Evolutionary conservation across 1,140 invertebrate genomes (phyloP).

Genomic region (Rhopalosiphum padi): DNA sequence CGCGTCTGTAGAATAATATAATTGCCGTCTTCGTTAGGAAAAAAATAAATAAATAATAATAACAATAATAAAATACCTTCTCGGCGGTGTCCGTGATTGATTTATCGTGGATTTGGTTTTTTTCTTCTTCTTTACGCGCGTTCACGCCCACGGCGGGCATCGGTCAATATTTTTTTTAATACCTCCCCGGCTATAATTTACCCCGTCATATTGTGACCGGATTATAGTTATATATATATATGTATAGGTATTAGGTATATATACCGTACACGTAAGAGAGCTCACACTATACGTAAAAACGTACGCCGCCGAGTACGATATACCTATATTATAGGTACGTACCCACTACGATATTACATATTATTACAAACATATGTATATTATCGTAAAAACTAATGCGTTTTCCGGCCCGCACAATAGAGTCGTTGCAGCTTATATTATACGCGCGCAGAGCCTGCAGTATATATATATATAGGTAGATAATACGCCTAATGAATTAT

Average conservation of each 20-base stretch:
- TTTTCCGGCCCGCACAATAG: constrained; percentile 49
- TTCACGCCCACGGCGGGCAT: constrained; percentile 50
- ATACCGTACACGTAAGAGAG: not conserved
- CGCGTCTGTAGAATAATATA: not conserved
- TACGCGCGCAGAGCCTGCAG: not conserved
- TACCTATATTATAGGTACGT: not conserved
- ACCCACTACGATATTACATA: constrained; percentile 12
- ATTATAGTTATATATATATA: not conserved
- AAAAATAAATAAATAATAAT: not conserved
- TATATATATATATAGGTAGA: not conserved
- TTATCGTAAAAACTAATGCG: constrained; percentile 33
- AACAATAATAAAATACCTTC: constrained; percentile 34
- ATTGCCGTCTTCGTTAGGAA: constrained; percentile 49
- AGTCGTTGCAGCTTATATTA: constrained; percentile 32
- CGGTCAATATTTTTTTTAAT: constrained; percentile 40
- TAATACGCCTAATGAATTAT: constrained; percentile 48
- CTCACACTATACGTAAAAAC: constrained; percentile 25
- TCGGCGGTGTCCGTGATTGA: constrained; percentile 40
- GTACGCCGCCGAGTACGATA: not conserved
- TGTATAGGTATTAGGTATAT: too few species aligned
- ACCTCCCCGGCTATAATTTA: constrained; percentile 48
- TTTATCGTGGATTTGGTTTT: constrained; percentile 48
- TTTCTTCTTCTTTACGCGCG: constrained; percentile 10
- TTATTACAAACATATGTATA: not conserved
- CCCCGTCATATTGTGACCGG: constrained; percentile 33